These are phyloP conservation scores for Neoascia interrupta DNA, from an alignment of 2,888 invertebrate genomes.

Conservation along the genomic window DNA sequence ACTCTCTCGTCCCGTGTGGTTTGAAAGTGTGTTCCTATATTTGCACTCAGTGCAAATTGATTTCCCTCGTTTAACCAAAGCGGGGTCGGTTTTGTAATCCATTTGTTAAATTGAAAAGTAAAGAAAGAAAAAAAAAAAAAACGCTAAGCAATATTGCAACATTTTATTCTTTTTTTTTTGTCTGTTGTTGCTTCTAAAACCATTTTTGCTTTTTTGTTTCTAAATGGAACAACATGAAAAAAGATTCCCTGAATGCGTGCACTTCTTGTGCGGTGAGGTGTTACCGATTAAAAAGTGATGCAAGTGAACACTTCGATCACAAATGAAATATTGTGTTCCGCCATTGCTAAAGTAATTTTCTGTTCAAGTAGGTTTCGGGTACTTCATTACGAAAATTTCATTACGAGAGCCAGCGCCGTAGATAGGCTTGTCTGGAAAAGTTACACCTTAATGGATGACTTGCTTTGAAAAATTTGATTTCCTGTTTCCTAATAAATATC, in stretches of 20 bases:
- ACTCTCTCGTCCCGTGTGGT: not conserved
- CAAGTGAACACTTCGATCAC: slow-evolving; percentile 26
- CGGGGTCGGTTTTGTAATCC: slow-evolving; percentile 51
- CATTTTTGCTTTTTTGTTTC: too few species aligned
- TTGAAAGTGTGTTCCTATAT: not conserved
- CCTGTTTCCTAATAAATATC: too few species aligned
- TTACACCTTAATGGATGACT: too few species aligned
- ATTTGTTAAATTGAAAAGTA: slow-evolving; percentile 61
- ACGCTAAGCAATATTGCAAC: slow-evolving; percentile 28
- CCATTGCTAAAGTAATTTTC: slow-evolving; percentile 53
- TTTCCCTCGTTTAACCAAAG: slow-evolving; percentile 48
- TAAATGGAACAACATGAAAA: too few species aligned
- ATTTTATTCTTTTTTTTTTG: too few species aligned
- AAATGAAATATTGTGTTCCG: slow-evolving; percentile 12
- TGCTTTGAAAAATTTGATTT: too few species aligned
- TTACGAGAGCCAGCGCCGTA: not conserved
- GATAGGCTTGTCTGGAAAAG: slow-evolving; percentile 13
- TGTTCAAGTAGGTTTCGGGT: slow-evolving; percentile 54
- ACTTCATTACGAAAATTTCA: slow-evolving; percentile 21
- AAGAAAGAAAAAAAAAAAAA: not conserved
- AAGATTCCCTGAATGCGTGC: slow-evolving; percentile 52
- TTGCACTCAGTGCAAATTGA: slow-evolving; percentile 59
- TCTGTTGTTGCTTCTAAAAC: too few species aligned
- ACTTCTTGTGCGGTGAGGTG: slow-evolving; percentile 50
- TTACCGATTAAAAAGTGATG: slow-evolving; percentile 57